Percentiles rank a stretch among this genome's conserved stretches.
Conservation (phyloP, 2,888 invertebrate species). For the Nipponacmea schrenckii region DNA sequence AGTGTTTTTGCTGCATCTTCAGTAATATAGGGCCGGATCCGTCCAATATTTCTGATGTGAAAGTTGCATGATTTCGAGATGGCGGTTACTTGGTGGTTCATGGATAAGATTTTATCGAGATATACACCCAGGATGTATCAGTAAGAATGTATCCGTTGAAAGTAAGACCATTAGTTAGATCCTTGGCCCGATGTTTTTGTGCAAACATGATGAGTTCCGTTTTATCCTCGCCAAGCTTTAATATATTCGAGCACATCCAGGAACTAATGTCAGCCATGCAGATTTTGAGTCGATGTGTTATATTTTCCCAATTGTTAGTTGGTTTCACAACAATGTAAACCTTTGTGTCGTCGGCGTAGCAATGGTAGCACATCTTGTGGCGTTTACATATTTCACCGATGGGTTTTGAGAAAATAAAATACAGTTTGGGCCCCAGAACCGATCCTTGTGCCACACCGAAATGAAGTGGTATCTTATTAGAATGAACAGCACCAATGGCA, state of each 20-base stretch:
- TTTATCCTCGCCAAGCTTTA: neutral
- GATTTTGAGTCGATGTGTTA: neutral
- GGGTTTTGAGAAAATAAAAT: slow-evolving; percentile 10
- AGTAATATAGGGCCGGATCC: no score
- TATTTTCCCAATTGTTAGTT: slow-evolving; percentile 7
- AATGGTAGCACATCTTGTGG: slow-evolving; percentile 12
- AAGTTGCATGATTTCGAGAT: no score
- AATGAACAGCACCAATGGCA: neutral
- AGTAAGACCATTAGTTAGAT: neutral
- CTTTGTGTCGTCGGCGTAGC: slow-evolving; percentile 15
- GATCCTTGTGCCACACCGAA: neutral
- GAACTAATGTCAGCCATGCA: neutral
- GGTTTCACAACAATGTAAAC: slow-evolving; percentile 15
- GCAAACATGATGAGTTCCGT: neutral
- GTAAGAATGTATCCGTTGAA: no score
- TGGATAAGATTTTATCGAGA: no score
- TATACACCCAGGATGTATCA: no score
- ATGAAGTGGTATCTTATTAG: no score
- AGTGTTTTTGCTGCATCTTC: no score
- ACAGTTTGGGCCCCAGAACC: no score
- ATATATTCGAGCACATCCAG: neutral
- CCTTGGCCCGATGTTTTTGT: neutral
- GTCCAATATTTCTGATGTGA: no score
- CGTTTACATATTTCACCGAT: slow-evolving; percentile 13
- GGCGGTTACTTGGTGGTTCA: no score